These are phyloP conservation scores for Brenthis ino DNA, from an alignment of 2,888 invertebrate genomes.

Conservation along the genomic window DNA sequence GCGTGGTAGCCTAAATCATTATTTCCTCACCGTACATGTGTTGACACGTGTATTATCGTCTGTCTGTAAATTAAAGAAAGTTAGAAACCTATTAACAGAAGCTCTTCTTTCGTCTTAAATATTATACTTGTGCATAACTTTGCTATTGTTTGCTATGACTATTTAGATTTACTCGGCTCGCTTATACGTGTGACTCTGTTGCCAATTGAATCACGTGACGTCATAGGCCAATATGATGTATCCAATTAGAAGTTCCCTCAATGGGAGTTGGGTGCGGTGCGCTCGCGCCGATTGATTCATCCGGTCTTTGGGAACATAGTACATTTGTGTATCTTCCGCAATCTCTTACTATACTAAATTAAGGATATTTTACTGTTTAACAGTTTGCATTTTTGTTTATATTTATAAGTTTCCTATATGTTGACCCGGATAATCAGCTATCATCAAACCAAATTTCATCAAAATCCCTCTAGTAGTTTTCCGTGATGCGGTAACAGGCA, in stretches of 20 bases:
- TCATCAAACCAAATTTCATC: too few relatives aligned
- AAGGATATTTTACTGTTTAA: neutral
- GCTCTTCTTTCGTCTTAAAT: conserved; percentile 38
- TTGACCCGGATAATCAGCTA: too few relatives aligned
- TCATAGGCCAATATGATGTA: conserved; percentile 45
- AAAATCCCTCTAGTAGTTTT: too few relatives aligned
- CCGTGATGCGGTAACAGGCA: too few relatives aligned
- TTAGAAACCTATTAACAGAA: conserved; percentile 42
- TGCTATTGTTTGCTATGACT: conserved; percentile 15
- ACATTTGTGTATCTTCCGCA: conserved; percentile 68
- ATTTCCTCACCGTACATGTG: conserved; percentile 38
- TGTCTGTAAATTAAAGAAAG: conserved; percentile 50
- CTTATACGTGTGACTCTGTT: conserved; percentile 22
- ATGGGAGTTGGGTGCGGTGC: conserved; percentile 64
- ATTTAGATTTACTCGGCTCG: conserved; percentile 21
- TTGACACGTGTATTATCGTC: conserved; percentile 57
- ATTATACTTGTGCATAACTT: conserved; percentile 39
- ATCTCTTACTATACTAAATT: conserved; percentile 47
- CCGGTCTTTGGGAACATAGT: conserved; percentile 64
- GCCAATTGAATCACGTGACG: conserved; percentile 44
- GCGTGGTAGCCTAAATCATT: conserved; percentile 27
- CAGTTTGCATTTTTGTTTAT: too few relatives aligned
- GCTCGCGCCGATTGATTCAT: conserved; percentile 73
- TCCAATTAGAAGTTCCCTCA: conserved; percentile 63
- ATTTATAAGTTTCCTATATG: too few relatives aligned